Evolutionary conservation across 1,140 invertebrate genomes (phyloP).

Genomic region (Drosophila kepulauana): DNA sequence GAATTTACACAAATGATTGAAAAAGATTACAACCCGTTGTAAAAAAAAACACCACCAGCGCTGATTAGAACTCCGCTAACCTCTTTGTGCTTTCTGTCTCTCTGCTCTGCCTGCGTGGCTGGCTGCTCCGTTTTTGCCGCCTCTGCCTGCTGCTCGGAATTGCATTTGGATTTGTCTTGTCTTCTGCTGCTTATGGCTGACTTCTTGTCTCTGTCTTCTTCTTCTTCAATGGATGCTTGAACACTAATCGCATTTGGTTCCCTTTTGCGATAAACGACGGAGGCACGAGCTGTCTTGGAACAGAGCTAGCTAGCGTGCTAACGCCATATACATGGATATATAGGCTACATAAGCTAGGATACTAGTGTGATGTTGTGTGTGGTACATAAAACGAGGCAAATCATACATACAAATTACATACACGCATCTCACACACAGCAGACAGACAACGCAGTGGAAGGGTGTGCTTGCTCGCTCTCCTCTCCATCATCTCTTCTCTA

Average conservation of each 20-base stretch:
- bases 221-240: slow-evolving; percentile 57
- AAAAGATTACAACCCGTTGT: slow-evolving; percentile 58
- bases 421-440: slow-evolving; percentile 16
- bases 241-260: slow-evolving; percentile 76
- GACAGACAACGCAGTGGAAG: not conserved
- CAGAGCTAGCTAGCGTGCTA: slow-evolving; percentile 17
- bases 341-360: not conserved
- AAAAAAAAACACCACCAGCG: slow-evolving; percentile 18
- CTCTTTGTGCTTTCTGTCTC: slow-evolving; percentile 16
- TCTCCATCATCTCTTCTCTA: not conserved
- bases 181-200: slow-evolving; percentile 10
- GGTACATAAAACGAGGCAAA: slow-evolving; percentile 3
- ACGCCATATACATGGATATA: slow-evolving; percentile 17
- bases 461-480: not conserved
- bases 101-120: not conserved
- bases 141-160: slow-evolving; percentile 15
- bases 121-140: slow-evolving; percentile 16
- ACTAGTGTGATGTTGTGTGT: not conserved
- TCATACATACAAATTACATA: slow-evolving; percentile 14
- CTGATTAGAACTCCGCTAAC: slow-evolving; percentile 14
- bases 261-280: slow-evolving; percentile 70
- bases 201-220: slow-evolving; percentile 35
- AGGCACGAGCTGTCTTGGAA: slow-evolving; percentile 46
- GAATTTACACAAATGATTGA: slow-evolving; percentile 15
- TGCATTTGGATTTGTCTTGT: slow-evolving; percentile 1